These are phyloP conservation scores for Drosophila jambulina DNA, from an alignment of 1,140 invertebrate genomes.

Conservation along the genomic window DNA sequence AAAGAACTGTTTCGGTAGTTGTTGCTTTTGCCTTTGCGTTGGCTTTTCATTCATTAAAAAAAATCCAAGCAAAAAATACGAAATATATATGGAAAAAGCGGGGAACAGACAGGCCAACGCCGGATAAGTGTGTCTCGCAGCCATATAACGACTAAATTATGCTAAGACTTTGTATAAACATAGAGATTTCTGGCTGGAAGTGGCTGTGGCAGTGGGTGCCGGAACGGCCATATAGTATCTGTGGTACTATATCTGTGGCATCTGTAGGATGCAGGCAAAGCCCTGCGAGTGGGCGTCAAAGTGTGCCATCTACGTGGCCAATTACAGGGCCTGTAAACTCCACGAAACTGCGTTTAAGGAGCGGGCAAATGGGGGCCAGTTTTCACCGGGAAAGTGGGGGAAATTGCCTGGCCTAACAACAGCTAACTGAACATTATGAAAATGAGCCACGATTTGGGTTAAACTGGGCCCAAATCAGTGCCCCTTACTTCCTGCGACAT, in stretches of 20 bases:
- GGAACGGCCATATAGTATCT: neutral
- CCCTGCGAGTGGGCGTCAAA: conserved; percentile 31
- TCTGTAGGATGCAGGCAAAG: conserved; percentile 17
- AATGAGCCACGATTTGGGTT: conserved; percentile 6
- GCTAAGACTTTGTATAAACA: conserved; percentile 67
- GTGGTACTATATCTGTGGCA: too few relatives aligned
- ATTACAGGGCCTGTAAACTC: conserved; percentile 19
- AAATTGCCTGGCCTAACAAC: neutral
- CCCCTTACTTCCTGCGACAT: neutral
- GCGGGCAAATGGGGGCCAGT: neutral
- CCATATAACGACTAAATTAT: conserved; percentile 68
- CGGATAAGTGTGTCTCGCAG: conserved; percentile 33
- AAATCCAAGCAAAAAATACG: neutral
- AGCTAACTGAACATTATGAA: neutral
- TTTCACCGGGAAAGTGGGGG: neutral
- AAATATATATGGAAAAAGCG: conserved; percentile 12
- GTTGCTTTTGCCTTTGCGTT: conserved; percentile 38
- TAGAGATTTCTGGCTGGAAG: conserved; percentile 14
- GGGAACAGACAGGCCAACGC: neutral
- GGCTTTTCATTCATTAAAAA: conserved; percentile 74
- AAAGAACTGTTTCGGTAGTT: conserved; percentile 43
- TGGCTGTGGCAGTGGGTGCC: conserved; percentile 23
- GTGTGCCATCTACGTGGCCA: conserved; percentile 41
- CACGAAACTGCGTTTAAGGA: neutral
- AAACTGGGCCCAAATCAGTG: neutral